These are phyloP conservation scores for Apostichopus parvimensis DNA, from an alignment of 35 echinoderm and acorn worm genomes.

Conservation along the genomic window DNA sequence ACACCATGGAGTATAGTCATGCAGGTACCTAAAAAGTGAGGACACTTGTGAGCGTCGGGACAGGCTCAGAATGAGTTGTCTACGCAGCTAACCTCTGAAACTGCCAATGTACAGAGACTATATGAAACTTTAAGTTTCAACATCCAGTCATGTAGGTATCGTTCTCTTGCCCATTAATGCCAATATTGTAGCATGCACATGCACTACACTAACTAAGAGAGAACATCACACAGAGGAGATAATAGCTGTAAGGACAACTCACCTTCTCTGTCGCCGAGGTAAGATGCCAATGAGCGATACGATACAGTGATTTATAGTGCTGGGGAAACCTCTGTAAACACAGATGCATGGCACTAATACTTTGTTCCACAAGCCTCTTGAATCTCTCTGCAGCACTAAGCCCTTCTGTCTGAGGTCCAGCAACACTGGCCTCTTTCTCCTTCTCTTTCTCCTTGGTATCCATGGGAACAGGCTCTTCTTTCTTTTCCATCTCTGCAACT, in stretches of 20 bases:
- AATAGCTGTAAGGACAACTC: not conserved
- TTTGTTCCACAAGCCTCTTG: constrained; percentile 33
- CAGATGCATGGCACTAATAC: constrained; percentile 75
- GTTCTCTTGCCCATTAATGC: too few relatives aligned
- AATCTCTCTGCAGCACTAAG: not conserved
- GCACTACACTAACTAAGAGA: too few relatives aligned
- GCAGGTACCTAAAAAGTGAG: too few relatives aligned
- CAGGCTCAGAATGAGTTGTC: too few relatives aligned
- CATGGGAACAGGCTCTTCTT: not conserved
- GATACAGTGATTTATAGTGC: constrained; percentile 93
- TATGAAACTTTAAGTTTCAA: too few relatives aligned
- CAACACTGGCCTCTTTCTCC: not conserved
- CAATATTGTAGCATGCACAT: too few relatives aligned
- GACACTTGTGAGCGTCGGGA: too few relatives aligned
- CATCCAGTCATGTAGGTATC: too few relatives aligned
- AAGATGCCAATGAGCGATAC: constrained; percentile 72
- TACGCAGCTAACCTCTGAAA: too few relatives aligned
- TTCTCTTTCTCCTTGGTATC: not conserved
- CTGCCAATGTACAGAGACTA: too few relatives aligned
- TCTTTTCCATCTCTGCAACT: not conserved
- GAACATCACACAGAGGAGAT: too few relatives aligned
- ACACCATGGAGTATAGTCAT: too few relatives aligned
- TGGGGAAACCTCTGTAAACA: constrained; percentile 90
- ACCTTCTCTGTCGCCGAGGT: constrained; percentile 69
- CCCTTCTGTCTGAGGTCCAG: constrained; percentile 9